Percentiles rank a stretch among this genome's conserved stretches.
phyloP scores from a whole-genome alignment of 2,113 vertebrate genomes.

The Isurus oxyrinchus region DNA sequence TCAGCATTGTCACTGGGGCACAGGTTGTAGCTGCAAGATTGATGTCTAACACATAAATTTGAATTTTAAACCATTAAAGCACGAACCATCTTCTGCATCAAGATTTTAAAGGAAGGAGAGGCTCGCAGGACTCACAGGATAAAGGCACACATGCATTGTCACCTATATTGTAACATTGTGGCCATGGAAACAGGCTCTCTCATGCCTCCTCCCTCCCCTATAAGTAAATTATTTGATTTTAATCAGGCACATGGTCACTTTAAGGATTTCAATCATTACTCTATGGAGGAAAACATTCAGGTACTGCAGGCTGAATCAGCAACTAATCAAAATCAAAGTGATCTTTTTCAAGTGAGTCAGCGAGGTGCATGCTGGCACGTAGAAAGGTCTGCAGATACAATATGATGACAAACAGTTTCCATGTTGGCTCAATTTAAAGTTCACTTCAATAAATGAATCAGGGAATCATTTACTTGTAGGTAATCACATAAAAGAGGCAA shows the following conservation, averaged over 20 bases:
- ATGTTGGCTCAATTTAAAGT: neutral
- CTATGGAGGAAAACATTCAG: neutral
- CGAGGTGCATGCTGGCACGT: conserved; percentile 16
- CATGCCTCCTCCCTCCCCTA: neutral
- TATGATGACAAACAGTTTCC: conserved; percentile 25
- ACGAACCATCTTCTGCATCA: neutral
- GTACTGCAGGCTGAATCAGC: neutral
- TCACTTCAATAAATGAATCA: conserved; percentile 24
- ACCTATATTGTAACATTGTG: neutral
- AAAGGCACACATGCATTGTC: neutral
- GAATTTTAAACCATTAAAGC: neutral
- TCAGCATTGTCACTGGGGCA: neutral
- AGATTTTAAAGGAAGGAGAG: too few relatives aligned
- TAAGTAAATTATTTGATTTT: neutral
- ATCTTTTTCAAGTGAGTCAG: conserved; percentile 6
- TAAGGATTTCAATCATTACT: neutral
- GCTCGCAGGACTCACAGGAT: neutral
- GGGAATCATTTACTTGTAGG: neutral
- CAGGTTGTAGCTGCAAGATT: neutral
- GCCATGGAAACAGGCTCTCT: neutral
- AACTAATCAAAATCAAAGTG: neutral
- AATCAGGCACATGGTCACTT: neutral
- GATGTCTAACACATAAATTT: neutral
- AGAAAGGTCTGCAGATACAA: neutral
- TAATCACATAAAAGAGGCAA: neutral